Conservation (phyloP, 1,140 invertebrate genomes). For the Orius insidiosus region DNA sequence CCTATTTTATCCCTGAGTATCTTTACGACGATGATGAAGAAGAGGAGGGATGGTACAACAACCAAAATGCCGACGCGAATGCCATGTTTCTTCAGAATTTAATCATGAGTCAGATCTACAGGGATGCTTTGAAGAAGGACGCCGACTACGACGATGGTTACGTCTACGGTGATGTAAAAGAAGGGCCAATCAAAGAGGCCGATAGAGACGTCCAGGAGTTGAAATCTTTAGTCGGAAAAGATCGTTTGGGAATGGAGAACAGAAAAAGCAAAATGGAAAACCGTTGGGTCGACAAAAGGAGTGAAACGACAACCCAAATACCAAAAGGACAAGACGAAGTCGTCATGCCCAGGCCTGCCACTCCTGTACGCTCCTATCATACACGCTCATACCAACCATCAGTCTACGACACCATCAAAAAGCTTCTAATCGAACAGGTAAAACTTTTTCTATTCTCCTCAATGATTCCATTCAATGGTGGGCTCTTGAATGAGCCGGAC, state of each 20-base stretch:
- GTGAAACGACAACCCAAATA: conserved; percentile 13
- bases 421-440: conserved; percentile 25
- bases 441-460: not conserved
- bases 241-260: conserved; percentile 2
- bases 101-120: conserved; percentile 40
- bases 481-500: not conserved
- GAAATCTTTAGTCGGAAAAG: conserved; percentile 31
- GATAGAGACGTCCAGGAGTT: conserved; percentile 41
- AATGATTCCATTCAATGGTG: not conserved
- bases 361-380: conserved; percentile 24
- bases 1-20: conserved; percentile 24
- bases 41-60: conserved; percentile 34
- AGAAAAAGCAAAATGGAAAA: conserved; percentile 7
- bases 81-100: conserved; percentile 42
- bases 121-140: conserved; percentile 28
- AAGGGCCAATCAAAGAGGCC: conserved; percentile 24
- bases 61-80: conserved; percentile 33
- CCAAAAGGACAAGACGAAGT: conserved; percentile 38
- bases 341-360: conserved; percentile 36
- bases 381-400: conserved; percentile 24
- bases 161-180: conserved; percentile 19
- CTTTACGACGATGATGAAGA: conserved; percentile 23
- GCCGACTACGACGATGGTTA: conserved; percentile 27
- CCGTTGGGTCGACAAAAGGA: conserved; percentile 13
- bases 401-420: conserved; percentile 35